Percentiles rank a stretch among this genome's conserved stretches.
These are phyloP conservation scores for Casuarius casuarius DNA, from an alignment of 2,113 vertebrate genomes.

Conservation along the genomic window DNA sequence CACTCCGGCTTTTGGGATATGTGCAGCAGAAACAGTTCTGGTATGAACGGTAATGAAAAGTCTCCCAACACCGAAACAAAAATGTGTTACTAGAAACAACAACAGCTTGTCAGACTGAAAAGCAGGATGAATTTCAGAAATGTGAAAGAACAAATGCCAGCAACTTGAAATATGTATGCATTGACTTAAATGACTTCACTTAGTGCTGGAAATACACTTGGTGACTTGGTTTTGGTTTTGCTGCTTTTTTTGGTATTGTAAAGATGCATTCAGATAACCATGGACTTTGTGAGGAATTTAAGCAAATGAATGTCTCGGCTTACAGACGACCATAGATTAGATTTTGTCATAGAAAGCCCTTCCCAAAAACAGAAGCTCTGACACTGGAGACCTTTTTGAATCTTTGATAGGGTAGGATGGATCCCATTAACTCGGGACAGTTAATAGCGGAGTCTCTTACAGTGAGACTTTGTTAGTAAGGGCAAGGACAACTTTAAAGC, in stretches of 20 bases:
- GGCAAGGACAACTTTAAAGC: not conserved
- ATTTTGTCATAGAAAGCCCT: not conserved
- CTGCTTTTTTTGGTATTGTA: not conserved
- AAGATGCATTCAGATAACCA: not conserved
- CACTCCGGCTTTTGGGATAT: not conserved
- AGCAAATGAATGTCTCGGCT: not conserved
- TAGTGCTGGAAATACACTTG: not conserved
- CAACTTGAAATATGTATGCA: slow-evolving; percentile 30
- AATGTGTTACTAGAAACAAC: slow-evolving; percentile 29
- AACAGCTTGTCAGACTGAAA: slow-evolving; percentile 41
- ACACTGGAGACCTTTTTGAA: not conserved
- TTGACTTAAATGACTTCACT: not conserved
- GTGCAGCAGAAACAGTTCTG: slow-evolving; percentile 46
- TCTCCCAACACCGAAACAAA: slow-evolving; percentile 28
- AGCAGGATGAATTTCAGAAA: slow-evolving; percentile 18
- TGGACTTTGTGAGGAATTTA: not conserved
- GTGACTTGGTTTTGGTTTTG: slow-evolving; percentile 1
- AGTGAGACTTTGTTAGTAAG: not conserved
- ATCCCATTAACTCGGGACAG: not conserved
- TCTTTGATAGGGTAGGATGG: not conserved
- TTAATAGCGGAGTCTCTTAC: not conserved
- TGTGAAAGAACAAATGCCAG: slow-evolving; percentile 22
- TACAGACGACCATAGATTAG: not conserved
- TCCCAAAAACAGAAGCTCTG: not conserved
- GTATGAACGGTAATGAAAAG: slow-evolving; percentile 49